A percentile compares a stretch with the other conserved stretches of the same genome.
Conservation (phyloP, 92 coral and sea anemone species). For the Actinostola sp. region DNA sequence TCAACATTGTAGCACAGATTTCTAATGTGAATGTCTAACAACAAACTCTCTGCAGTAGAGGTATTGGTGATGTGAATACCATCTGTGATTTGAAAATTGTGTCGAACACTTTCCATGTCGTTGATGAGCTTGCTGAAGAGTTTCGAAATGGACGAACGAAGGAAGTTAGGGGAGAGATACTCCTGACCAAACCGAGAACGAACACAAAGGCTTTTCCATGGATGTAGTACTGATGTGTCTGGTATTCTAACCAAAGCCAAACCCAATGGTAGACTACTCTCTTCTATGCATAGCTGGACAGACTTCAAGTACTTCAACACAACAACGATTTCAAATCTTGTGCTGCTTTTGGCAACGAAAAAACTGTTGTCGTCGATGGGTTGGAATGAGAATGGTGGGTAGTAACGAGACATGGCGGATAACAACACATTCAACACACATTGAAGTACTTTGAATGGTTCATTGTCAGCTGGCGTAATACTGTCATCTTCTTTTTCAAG, state of each 20-base stretch:
- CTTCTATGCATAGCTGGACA: constrained; percentile 33
- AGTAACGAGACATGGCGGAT: constrained; percentile 56
- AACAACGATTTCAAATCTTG: constrained; percentile 53
- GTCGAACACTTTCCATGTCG: constrained; percentile 32
- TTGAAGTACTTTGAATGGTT: constrained; percentile 20
- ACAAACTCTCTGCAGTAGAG: constrained; percentile 41
- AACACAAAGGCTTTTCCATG: constrained; percentile 51
- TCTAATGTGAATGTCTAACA: constrained; percentile 41
- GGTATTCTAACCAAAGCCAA: constrained; percentile 29
- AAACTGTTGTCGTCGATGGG: constrained; percentile 52
- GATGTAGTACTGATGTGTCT: constrained; percentile 1
- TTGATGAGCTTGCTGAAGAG: constrained; percentile 42
- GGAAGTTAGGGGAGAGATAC: constrained; percentile 53
- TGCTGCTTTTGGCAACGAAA: constrained; percentile 42
- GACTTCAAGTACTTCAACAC: constrained; percentile 25
- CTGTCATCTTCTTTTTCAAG: constrained; percentile 22
- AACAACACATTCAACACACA: constrained; percentile 51
- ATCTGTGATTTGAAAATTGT: constrained; percentile 26
- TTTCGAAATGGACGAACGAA: constrained; percentile 44
- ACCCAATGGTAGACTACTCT: constrained; percentile 27
- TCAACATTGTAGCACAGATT: constrained; percentile 48
- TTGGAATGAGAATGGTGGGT: constrained; percentile 48
- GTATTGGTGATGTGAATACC: constrained; percentile 31
- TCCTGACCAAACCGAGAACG: constrained; percentile 37
- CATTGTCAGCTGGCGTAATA: constrained; percentile 1